A percentile compares a stretch with the other conserved stretches of the same genome.
phyloP scores from a whole-genome alignment of 2,797 vertebrate species.

The Ctenosaura bakeri region DNA sequence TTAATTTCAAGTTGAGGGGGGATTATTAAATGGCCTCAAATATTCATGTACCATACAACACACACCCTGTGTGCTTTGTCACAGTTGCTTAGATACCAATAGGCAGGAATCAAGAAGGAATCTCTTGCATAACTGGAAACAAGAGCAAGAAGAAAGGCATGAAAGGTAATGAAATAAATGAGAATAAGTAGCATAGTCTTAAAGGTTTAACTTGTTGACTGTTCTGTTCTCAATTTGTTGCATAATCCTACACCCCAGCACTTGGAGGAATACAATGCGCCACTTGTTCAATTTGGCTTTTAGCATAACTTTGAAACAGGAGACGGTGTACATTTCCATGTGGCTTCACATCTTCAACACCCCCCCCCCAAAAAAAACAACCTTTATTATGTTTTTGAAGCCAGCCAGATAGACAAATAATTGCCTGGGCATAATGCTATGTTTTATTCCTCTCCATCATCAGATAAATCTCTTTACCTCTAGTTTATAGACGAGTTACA shows the following conservation, averaged over 20 bases:
- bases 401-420: background rate
- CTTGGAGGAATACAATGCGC: slow-evolving; percentile 23
- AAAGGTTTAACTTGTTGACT: background rate
- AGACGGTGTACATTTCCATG: background rate
- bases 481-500: background rate
- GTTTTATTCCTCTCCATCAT: slow-evolving; percentile 30
- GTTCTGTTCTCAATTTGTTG: slow-evolving; percentile 43
- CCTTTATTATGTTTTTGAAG: slow-evolving; percentile 13
- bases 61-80: slow-evolving; percentile 15
- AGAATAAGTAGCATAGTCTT: slow-evolving; percentile 34
- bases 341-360: slow-evolving; percentile 12
- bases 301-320: slow-evolving; percentile 24
- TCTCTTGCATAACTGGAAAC: slow-evolving; percentile 49
- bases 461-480: slow-evolving; percentile 16
- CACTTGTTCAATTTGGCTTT: slow-evolving; percentile 2
- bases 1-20: slow-evolving; percentile 12
- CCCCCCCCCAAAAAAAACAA: background rate
- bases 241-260: slow-evolving; percentile 10
- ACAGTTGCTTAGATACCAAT: slow-evolving; percentile 54
- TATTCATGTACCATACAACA: slow-evolving; percentile 22
- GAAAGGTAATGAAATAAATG: slow-evolving; percentile 21
- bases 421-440: slow-evolving; percentile 23
- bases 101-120: slow-evolving; percentile 31
- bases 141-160: slow-evolving; percentile 26
- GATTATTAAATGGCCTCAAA: slow-evolving; percentile 16